phyloP scores from a whole-genome alignment of 2,113 vertebrate genomes.

The Pungitius pungitius region DNA sequence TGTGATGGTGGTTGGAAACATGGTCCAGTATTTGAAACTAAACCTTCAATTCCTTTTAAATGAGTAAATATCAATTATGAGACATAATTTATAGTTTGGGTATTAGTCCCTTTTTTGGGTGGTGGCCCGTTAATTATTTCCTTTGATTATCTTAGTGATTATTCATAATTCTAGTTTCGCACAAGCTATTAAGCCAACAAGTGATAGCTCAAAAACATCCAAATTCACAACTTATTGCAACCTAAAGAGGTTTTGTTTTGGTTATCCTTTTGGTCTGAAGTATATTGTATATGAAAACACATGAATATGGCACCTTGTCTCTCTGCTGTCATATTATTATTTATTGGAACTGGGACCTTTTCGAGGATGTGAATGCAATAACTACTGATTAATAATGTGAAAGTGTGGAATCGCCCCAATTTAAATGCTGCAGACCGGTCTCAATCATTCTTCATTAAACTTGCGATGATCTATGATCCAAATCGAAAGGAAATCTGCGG shows the following conservation, averaged over 20 bases:
- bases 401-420: neutral
- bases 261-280: no score
- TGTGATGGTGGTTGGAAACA: no score
- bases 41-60: no score
- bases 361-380: neutral
- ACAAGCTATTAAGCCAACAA: no score
- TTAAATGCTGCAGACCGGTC: neutral
- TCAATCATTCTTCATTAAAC: neutral
- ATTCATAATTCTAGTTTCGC: no score
- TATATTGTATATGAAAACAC: neutral
- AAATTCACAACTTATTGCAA: neutral
- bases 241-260: neutral
- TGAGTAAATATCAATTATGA: no score
- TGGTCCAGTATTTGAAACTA: no score
- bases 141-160: no score
- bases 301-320: neutral
- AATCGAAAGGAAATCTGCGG: neutral
- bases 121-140: no score
- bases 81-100: no score
- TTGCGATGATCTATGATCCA: neutral
- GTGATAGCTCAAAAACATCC: no score
- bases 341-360: neutral
- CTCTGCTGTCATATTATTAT: neutral
- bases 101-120: no score
- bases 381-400: constrained; percentile 1